These are phyloP conservation scores for Macrotis lagotis DNA, from an alignment of 2,113 vertebrate species.

Conservation along the genomic window DNA sequence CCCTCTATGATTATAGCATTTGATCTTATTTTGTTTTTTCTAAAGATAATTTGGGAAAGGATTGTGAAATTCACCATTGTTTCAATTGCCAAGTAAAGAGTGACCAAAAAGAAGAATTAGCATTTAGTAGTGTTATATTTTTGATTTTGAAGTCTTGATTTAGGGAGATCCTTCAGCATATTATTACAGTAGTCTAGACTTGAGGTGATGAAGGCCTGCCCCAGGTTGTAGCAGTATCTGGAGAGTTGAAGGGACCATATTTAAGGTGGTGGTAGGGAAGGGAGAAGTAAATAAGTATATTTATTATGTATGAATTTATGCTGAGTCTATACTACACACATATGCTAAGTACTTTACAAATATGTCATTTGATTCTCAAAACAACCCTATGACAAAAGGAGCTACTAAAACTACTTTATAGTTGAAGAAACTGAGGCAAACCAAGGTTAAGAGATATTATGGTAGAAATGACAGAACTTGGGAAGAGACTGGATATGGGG, in stretches of 20 bases:
- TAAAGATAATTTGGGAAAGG: not conserved
- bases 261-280: not conserved
- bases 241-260: no score
- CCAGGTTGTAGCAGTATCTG: no score
- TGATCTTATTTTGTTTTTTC: not conserved
- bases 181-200: no score
- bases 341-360: not conserved
- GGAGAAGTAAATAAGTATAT: not conserved
- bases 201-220: no score
- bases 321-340: no score
- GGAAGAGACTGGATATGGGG: not conserved
- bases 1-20: not conserved
- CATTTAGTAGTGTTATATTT: not conserved
- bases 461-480: not conserved
- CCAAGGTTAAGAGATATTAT: not conserved
- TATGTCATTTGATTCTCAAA: not conserved
- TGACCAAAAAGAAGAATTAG: not conserved
- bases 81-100: not conserved
- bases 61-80: not conserved
- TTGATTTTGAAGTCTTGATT: not conserved
- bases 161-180: not conserved
- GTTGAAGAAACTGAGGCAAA: not conserved
- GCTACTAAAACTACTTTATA: not conserved
- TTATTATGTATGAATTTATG: not conserved
- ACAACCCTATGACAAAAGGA: not conserved